phyloP scores from a whole-genome alignment of 1,140 invertebrate species.

The Meloidogyne chitwoodi region DNA sequence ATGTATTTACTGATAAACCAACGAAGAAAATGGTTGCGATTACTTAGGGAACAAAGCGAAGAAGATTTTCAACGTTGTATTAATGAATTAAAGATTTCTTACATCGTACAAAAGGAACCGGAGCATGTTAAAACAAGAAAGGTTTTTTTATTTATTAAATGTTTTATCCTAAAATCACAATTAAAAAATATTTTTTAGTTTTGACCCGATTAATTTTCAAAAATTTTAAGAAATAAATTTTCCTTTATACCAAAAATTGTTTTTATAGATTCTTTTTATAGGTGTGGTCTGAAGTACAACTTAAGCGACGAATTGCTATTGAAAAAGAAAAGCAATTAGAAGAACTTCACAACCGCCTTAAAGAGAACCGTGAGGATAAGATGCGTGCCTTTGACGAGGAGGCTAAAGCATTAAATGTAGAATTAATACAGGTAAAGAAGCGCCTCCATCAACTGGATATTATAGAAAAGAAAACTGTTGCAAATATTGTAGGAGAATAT shows the following conservation, averaged over 20 bases:
- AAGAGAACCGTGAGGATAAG: constrained; percentile 22
- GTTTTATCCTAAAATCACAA: not conserved
- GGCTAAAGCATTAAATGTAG: constrained; percentile 17
- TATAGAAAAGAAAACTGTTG: constrained; percentile 21
- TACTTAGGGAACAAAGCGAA: constrained; percentile 48
- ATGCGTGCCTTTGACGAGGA: constrained; percentile 22
- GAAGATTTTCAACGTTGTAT: constrained; percentile 49
- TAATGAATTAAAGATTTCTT: constrained; percentile 53
- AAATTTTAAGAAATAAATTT: no score
- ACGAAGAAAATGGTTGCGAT: constrained; percentile 39
- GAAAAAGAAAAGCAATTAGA: constrained; percentile 53
- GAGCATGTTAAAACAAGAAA: constrained; percentile 5
- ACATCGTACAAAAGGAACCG: constrained; percentile 45
- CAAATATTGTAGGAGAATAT: constrained; percentile 28
- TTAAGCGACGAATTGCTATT: constrained; percentile 42
- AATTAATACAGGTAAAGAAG: constrained; percentile 16
- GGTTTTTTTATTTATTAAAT: not conserved
- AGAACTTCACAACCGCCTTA: constrained; percentile 36
- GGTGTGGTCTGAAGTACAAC: constrained; percentile 52
- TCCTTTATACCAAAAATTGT: no score
- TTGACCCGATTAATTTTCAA: constrained; percentile 1
- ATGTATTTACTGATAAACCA: constrained; percentile 45
- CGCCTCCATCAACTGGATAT: constrained; percentile 27
- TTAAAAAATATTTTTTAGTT: not conserved
- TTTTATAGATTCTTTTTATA: constrained; percentile 24